phyloP scores from a whole-genome alignment of 2,888 invertebrate genomes.

The Leucoma salicis region DNA sequence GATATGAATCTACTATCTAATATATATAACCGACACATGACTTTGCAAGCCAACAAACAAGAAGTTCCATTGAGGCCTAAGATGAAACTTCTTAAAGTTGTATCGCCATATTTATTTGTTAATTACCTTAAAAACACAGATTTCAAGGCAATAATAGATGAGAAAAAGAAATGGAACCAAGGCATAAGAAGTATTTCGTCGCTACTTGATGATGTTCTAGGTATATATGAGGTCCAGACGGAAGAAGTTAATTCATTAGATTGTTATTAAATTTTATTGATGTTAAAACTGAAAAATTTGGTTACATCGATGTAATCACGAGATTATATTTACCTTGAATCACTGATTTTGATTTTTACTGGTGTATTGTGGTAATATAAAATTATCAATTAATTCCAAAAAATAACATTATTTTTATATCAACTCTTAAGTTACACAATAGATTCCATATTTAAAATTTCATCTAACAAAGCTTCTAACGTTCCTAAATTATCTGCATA shows the following conservation, averaged over 20 bases:
- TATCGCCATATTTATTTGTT: conserved; percentile 83
- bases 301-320: conserved; percentile 10
- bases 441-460: conserved; percentile 23
- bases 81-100: conserved; percentile 52
- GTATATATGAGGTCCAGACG: conserved; percentile 74
- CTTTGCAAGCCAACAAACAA: conserved; percentile 47
- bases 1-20: conserved; percentile 84
- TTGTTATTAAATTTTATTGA: conserved; percentile 82
- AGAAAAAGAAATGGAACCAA: conserved; percentile 85
- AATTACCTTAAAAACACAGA: conserved; percentile 80
- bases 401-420: background rate
- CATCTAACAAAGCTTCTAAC: conserved; percentile 44
- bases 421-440: background rate
- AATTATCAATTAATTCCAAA: background rate
- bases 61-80: conserved; percentile 41
- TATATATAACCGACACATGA: conserved; percentile 82
- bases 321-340: conserved; percentile 26
- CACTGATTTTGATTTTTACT: background rate
- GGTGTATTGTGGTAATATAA: background rate
- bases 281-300: background rate
- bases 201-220: conserved; percentile 88
- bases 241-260: conserved; percentile 84
- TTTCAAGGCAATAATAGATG: conserved; percentile 81
- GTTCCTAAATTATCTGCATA: conserved; percentile 73
- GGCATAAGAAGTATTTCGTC: conserved; percentile 86